Evolutionary conservation across 1,140 invertebrate species (phyloP).

Genomic region (Musca domestica): DNA sequence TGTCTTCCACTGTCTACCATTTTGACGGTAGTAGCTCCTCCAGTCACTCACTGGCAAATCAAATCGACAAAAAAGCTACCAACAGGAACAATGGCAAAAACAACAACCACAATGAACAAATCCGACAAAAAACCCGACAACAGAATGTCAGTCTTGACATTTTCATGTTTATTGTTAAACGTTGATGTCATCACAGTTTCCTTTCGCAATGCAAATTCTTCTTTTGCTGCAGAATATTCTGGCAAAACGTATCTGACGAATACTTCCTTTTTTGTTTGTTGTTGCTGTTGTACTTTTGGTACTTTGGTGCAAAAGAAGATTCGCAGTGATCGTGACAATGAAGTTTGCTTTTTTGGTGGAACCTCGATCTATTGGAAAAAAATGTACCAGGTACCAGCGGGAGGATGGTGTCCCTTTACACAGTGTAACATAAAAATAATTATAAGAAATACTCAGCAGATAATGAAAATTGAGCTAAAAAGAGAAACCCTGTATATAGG

Average conservation of each 20-base stretch:
- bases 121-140: background rate
- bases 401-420: too few relatives aligned
- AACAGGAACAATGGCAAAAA: conserved; percentile 6
- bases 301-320: too few relatives aligned
- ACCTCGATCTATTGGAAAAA: too few relatives aligned
- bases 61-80: background rate
- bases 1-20: conserved; percentile 24
- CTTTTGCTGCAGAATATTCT: background rate
- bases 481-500: too few relatives aligned
- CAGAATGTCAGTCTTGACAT: conserved; percentile 21
- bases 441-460: too few relatives aligned
- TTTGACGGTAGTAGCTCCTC: conserved; percentile 5
- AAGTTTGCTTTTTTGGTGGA: too few relatives aligned
- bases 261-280: background rate
- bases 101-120: background rate
- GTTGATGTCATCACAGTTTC: conserved; percentile 10
- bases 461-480: too few relatives aligned
- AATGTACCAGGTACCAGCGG: too few relatives aligned
- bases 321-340: too few relatives aligned
- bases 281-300: background rate
- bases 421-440: too few relatives aligned
- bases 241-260: background rate
- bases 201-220: background rate
- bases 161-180: conserved; percentile 20
- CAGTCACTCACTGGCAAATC: background rate